These are phyloP conservation scores for Orussus abietinus DNA, from an alignment of 1,140 invertebrate species.

Conservation along the genomic window DNA sequence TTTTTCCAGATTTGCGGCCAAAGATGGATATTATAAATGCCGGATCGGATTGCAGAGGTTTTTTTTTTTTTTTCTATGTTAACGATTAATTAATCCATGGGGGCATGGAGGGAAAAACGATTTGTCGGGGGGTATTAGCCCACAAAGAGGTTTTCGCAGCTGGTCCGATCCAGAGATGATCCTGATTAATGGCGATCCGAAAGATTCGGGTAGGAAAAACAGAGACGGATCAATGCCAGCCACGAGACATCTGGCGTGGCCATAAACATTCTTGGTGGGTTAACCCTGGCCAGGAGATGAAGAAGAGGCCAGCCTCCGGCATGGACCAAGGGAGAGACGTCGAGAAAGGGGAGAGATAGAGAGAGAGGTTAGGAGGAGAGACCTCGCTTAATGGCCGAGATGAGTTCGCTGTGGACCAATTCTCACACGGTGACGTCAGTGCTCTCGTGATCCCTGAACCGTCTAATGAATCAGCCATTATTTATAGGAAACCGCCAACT, in stretches of 20 bases:
- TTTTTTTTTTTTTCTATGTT: neutral
- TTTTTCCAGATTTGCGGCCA: too few species aligned
- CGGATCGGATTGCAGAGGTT: neutral
- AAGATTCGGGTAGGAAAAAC: constrained; percentile 14
- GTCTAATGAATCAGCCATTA: constrained; percentile 22
- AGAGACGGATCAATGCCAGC: constrained; percentile 22
- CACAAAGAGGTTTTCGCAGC: neutral
- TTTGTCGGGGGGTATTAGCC: neutral
- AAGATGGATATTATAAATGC: too few species aligned
- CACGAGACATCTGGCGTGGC: constrained; percentile 25
- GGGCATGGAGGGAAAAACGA: too few species aligned
- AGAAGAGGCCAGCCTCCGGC: neutral
- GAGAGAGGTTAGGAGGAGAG: constrained; percentile 7
- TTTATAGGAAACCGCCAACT: constrained; percentile 23
- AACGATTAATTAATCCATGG: constrained; percentile 1
- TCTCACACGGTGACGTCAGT: constrained; percentile 27
- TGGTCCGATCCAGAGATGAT: neutral
- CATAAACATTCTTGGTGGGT: constrained; percentile 24
- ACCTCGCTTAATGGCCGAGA: constrained; percentile 20
- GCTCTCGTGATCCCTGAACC: constrained; percentile 23
- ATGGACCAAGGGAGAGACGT: neutral
- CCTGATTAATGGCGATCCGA: constrained; percentile 7
- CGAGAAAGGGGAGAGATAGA: neutral
- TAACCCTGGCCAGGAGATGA: constrained; percentile 6
- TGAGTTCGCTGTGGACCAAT: constrained; percentile 22